Percentiles rank a stretch among this genome's conserved stretches.
Evolutionary conservation across 37 sponge, comb jelly and placozoan species (phyloP).

Genomic region (Amphimedon queenslandica): DNA sequence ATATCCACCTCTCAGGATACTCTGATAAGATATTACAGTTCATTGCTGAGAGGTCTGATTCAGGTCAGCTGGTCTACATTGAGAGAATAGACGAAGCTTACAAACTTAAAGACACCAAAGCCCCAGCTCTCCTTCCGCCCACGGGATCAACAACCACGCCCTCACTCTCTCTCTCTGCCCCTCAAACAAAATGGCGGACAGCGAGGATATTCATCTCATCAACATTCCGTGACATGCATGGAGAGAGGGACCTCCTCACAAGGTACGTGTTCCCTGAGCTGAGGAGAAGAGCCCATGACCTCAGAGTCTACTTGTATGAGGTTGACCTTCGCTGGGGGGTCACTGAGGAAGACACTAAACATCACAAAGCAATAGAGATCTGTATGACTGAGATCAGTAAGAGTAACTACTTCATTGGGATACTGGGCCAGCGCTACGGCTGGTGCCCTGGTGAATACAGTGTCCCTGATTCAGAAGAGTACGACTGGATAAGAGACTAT

Average conservation of each 20-base stretch:
- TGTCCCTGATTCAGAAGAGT: constrained; percentile 66
- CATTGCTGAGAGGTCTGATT: constrained; percentile 92
- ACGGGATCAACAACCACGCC: constrained; percentile 26
- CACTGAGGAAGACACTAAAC: constrained; percentile 82
- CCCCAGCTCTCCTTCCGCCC: constrained; percentile 26
- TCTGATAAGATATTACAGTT: constrained; percentile 96
- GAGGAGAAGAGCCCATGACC: constrained; percentile 62
- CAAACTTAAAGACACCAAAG: constrained; percentile 56
- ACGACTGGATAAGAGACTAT: constrained; percentile 87
- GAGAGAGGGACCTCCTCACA: constrained; percentile 92
- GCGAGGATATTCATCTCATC: constrained; percentile 95
- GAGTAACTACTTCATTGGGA: constrained; percentile 85
- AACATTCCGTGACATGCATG: constrained; percentile 97
- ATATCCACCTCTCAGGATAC: constrained; percentile 89
- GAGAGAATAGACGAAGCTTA: constrained; percentile 93
- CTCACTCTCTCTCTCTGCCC: constrained; percentile 39
- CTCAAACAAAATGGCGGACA: constrained; percentile 67
- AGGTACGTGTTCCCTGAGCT: constrained; percentile 92
- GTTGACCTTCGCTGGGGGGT: constrained; percentile 99
- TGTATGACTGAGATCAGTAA: constrained; percentile 86
- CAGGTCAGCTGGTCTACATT: constrained; percentile 84
- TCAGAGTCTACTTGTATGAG: constrained; percentile 79
- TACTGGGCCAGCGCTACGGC: constrained; percentile 95
- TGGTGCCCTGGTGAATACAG: constrained; percentile 76
- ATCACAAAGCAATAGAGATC: constrained; percentile 78